Percentiles rank a stretch among this genome's conserved stretches.
phyloP scores from a whole-genome alignment of 2,113 vertebrate species.

The Ameiurus melas region DNA sequence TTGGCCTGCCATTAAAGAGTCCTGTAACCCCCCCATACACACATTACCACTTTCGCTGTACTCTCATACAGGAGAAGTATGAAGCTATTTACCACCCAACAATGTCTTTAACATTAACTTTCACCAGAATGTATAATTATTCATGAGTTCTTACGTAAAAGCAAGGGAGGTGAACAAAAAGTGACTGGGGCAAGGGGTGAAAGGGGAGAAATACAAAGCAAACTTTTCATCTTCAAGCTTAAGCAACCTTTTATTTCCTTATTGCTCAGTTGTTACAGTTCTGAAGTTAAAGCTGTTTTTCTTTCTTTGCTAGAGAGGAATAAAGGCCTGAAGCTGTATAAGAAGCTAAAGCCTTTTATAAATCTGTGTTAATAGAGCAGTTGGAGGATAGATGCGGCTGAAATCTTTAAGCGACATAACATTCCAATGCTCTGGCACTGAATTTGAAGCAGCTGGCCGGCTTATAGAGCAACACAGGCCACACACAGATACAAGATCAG shows the following conservation, averaged over 20 bases:
- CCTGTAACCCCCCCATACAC: slow-evolving; percentile 50
- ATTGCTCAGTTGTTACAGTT: slow-evolving; percentile 58
- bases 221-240: slow-evolving; percentile 56
- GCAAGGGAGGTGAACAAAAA: slow-evolving; percentile 38
- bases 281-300: slow-evolving; percentile 59
- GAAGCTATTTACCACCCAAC: slow-evolving; percentile 55
- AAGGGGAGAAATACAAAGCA: slow-evolving; percentile 51
- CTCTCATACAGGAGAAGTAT: slow-evolving; percentile 41
- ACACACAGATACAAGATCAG: slow-evolving; percentile 39
- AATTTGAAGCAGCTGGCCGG: slow-evolving; percentile 41
- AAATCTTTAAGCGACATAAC: slow-evolving; percentile 41
- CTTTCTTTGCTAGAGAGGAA: slow-evolving; percentile 54
- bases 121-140: slow-evolving; percentile 57
- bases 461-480: slow-evolving; percentile 33
- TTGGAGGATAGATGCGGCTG: slow-evolving; percentile 28
- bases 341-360: slow-evolving; percentile 18
- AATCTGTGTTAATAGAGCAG: slow-evolving; percentile 43
- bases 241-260: slow-evolving; percentile 61
- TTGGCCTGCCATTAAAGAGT: slow-evolving; percentile 62
- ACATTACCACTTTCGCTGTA: slow-evolving; percentile 42
- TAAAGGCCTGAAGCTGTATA: slow-evolving; percentile 40
- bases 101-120: slow-evolving; percentile 55
- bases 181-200: slow-evolving; percentile 5
- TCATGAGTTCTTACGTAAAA: slow-evolving; percentile 56
- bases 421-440: slow-evolving; percentile 32